Evolutionary conservation across 2,888 invertebrate genomes (phyloP).

Genomic region (Steinernema scapterisci): DNA sequence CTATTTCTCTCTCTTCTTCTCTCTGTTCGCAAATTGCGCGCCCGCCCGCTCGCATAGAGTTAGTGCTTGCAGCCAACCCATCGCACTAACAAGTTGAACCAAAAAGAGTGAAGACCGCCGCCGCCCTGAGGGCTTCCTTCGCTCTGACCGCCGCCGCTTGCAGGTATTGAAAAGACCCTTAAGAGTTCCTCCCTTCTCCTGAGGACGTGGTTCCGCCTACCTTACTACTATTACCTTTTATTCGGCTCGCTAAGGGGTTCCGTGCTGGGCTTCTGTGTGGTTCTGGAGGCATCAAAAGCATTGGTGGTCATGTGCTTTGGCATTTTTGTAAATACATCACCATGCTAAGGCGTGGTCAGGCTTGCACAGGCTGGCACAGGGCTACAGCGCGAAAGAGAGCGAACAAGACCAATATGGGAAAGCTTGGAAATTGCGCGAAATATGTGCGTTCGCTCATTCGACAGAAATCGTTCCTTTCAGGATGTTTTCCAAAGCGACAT

Average conservation of each 20-base stretch:
- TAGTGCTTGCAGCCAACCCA: conserved; percentile 18
- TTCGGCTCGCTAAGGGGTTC: background rate
- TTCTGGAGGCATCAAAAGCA: background rate
- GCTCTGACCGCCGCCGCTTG: conserved; percentile 18
- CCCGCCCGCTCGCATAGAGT: conserved; percentile 20
- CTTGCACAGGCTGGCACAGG: conserved; percentile 21
- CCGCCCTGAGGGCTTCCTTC: background rate
- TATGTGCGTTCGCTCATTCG: too few relatives aligned
- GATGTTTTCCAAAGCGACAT: too few relatives aligned
- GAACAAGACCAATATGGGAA: too few relatives aligned
- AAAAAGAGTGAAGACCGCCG: background rate
- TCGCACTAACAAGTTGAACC: background rate
- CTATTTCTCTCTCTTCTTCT: conserved; percentile 6
- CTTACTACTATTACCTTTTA: background rate
- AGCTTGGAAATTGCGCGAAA: too few relatives aligned
- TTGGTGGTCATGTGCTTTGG: background rate
- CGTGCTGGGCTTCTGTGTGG: background rate
- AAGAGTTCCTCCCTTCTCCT: background rate
- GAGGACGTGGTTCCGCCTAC: conserved; percentile 16
- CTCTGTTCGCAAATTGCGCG: background rate
- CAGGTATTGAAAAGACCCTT: background rate
- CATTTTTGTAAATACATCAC: conserved; percentile 23
- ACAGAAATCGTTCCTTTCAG: too few relatives aligned
- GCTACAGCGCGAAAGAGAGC: conserved; percentile 3
- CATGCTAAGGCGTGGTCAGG: background rate